Evolutionary conservation across 2,113 vertebrate species (phyloP), one percentile per base, ranked within the genome.

Genomic region (Misgurnus anguillicaudatus): DNA sequence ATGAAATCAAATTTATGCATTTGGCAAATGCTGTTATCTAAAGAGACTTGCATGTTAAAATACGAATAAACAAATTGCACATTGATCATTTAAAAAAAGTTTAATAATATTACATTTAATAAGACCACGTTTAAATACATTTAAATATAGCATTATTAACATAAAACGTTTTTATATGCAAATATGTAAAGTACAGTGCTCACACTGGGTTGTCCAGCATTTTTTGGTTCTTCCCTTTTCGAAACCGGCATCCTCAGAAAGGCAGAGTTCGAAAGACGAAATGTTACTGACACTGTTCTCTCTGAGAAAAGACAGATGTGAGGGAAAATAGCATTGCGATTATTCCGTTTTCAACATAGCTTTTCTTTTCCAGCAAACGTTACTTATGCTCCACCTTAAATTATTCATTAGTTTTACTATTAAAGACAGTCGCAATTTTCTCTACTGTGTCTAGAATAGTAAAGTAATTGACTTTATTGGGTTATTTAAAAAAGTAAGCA

Each of bases 221-320:
- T 88, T 85, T 84, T 90, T 51, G 89, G 82, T 73, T 84, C 70
- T 16, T 90, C 87, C 78, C 24, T 76, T 53, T 91, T 75, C 82
- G 90, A 84, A 82, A 91, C 84, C 6, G 91, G 88, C 93, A 94
- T 94, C 53, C 31, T 89, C 76, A 65, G 61, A 74, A 68, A 72
- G 71, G 64, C 36, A 73, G 63, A 14, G 48, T 41, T 61, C 72
- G 51, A 76, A 68, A 75, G 63, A 63, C 31, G 68, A 70, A 75
- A 76, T 65, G 64, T 24, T 57, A 55, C 68, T 67, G 66, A 64
- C 39, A 67, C 57, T 72, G 55, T 61, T 42, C 47, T 47, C 41
- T 86, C 78, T 78, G 78, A 10, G 78, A 83, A 63, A 85, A 41
- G 83, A 78, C 17, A 1, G 60, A 8, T 13, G 75, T 51, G 16